These are phyloP conservation scores for Zygogramma bicolorata DNA, from an alignment of 2,888 invertebrate species.

Conservation along the genomic window DNA sequence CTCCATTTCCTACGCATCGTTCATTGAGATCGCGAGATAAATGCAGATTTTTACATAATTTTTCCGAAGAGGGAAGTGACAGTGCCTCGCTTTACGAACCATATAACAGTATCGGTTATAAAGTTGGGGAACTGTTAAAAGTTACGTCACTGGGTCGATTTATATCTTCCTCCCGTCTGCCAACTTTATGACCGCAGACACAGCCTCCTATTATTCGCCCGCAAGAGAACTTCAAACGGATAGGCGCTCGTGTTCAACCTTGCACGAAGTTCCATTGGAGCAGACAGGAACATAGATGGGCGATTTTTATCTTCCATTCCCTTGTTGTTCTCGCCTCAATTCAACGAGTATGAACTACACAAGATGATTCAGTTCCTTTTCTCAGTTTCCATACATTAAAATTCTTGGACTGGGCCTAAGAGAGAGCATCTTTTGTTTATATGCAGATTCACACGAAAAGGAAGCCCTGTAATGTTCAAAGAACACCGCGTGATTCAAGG, in stretches of 20 bases:
- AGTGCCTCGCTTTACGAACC: conserved; percentile 53
- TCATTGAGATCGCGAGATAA: neutral
- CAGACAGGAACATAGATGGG: neutral
- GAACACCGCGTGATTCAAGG: too few species aligned
- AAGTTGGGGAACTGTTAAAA: conserved; percentile 59
- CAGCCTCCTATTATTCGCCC: conserved; percentile 54
- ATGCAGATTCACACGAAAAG: too few species aligned
- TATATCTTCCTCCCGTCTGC: conserved; percentile 64
- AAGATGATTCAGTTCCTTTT: too few species aligned
- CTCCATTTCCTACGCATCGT: neutral
- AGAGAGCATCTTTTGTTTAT: too few species aligned
- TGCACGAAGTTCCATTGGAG: conserved; percentile 38
- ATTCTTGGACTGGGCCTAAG: too few species aligned
- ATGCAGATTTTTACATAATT: conserved; percentile 16
- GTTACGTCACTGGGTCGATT: conserved; percentile 61
- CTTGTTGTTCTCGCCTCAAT: too few species aligned
- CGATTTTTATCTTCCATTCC: neutral
- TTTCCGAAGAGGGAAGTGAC: conserved; percentile 32
- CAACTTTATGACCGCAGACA: conserved; percentile 61
- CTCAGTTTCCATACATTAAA: too few species aligned
- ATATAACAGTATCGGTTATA: conserved; percentile 57
- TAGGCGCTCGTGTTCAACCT: conserved; percentile 40
- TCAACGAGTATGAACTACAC: too few species aligned
- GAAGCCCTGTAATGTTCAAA: too few species aligned
- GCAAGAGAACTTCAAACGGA: conserved; percentile 54